These are phyloP conservation scores for Tenthredo mesomela DNA, from an alignment of 2,888 invertebrate genomes.

Conservation along the genomic window DNA sequence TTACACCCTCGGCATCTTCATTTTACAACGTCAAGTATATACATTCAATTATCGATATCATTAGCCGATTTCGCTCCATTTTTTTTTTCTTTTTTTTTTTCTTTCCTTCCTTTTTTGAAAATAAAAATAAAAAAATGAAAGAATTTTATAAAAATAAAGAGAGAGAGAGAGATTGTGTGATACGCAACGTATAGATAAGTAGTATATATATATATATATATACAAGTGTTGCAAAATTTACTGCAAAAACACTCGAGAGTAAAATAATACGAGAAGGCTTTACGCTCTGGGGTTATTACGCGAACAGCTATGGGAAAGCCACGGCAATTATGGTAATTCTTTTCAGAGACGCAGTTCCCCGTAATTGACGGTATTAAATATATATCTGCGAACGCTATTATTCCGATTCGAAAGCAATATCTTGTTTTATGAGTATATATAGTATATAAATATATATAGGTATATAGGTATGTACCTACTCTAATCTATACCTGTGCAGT, in stretches of 20 bases:
- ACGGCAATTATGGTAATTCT: slow-evolving; percentile 48
- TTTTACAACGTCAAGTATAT: neutral
- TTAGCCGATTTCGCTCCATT: neutral
- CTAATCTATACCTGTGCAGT: neutral
- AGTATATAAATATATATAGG: neutral
- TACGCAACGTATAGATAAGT: too few species aligned
- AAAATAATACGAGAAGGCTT: neutral
- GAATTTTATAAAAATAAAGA: neutral
- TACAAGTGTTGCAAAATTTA: too few species aligned
- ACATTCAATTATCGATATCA: neutral
- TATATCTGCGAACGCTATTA: neutral
- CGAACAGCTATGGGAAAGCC: slow-evolving; percentile 22
- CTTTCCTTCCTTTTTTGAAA: too few species aligned
- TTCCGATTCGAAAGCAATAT: slow-evolving; percentile 48
- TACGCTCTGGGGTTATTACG: neutral
- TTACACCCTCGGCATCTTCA: neutral
- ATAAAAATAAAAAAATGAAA: too few species aligned
- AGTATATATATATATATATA: too few species aligned
- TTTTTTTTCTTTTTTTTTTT: neutral
- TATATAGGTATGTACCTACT: neutral
- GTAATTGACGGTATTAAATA: slow-evolving; percentile 46
- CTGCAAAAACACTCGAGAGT: neutral
- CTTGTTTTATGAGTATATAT: slow-evolving; percentile 21
- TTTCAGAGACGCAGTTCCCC: slow-evolving; percentile 7
- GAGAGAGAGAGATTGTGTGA: too few species aligned